Conservation (phyloP, 1,140 invertebrate genomes). For the Drosophila littoralis region DNA sequence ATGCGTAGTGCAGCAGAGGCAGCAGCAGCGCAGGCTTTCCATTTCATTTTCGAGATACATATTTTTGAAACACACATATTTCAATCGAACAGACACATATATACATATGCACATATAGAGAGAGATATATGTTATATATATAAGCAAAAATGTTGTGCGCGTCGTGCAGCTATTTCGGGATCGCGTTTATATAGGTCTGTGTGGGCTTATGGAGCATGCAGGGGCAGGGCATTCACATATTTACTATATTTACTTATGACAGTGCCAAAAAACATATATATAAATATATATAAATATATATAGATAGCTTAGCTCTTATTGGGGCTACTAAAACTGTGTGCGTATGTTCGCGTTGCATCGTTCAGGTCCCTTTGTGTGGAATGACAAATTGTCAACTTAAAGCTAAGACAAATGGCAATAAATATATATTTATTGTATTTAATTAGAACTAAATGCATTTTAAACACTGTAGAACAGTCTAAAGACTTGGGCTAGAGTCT, state of each 20-base stretch:
- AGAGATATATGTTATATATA: conserved; percentile 3
- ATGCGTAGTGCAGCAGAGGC: conserved; percentile 17
- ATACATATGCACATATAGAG: not conserved
- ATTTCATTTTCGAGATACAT: conserved; percentile 48
- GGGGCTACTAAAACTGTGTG: not conserved
- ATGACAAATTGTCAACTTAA: not conserved
- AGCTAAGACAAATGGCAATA: too few species aligned
- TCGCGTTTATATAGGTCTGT: conserved; percentile 26
- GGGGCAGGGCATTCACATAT: conserved; percentile 19
- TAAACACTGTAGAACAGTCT: too few species aligned
- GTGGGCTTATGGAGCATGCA: conserved; percentile 9
- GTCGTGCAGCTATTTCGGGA: conserved; percentile 47
- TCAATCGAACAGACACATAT: not conserved
- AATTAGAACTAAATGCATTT: not conserved
- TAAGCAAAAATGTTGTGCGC: conserved; percentile 30
- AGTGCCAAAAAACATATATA: conserved; percentile 40
- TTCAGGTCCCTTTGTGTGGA: not conserved
- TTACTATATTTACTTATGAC: conserved; percentile 23
- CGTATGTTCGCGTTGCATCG: not conserved
- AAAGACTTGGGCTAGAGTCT: too few species aligned
- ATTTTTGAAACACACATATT: conserved; percentile 39
- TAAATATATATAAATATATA: not conserved
- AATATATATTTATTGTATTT: too few species aligned
- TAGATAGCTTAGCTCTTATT: not conserved
- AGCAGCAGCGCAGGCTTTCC: conserved; percentile 39